Conservation (phyloP, 2,113 vertebrate species). For the Pomatorhinus ruficollis region DNA sequence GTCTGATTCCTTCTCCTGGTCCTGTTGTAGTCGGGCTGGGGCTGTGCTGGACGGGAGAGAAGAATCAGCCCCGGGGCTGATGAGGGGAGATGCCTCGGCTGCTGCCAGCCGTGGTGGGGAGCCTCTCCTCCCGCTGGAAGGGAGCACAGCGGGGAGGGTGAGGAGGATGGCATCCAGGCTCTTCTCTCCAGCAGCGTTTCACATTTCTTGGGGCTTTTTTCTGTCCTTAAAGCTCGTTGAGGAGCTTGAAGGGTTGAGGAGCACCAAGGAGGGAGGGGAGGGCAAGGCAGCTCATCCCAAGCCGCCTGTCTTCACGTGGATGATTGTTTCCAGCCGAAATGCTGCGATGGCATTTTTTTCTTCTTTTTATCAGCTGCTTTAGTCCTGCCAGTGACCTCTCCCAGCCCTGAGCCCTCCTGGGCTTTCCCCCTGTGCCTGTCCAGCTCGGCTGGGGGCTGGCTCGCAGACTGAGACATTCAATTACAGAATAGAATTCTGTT, state of each 20-base stretch:
- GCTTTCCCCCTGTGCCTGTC: too few species aligned
- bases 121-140: neutral
- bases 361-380: neutral
- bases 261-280: neutral
- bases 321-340: slow-evolving; percentile 16
- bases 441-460: accelerated
- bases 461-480: accelerated
- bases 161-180: neutral
- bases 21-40: neutral
- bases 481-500: neutral
- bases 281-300: neutral
- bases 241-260: neutral
- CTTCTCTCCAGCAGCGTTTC: slow-evolving; percentile 13
- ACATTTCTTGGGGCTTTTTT: neutral
- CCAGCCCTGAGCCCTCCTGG: neutral
- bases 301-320: neutral
- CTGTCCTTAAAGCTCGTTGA: neutral
- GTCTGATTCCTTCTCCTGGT: neutral
- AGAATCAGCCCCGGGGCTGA: neutral
- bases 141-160: neutral
- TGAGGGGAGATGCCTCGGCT: neutral
- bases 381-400: neutral
- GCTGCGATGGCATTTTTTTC: neutral
- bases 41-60: neutral
- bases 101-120: neutral